Conservation (phyloP, 2,888 invertebrate genomes). For the Brachyptera putata region DNA sequence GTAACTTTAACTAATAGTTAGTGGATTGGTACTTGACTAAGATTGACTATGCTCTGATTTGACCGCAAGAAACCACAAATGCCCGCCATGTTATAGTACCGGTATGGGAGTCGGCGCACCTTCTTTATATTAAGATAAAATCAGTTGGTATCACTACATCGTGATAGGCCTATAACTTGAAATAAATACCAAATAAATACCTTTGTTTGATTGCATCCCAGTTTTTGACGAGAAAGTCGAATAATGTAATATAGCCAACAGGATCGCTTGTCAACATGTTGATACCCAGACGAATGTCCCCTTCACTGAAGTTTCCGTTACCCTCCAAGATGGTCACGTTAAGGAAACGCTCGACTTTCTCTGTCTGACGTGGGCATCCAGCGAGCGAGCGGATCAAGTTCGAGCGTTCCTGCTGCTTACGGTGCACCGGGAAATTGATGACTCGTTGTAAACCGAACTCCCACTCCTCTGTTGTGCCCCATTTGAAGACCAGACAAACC, state of each 20-base stretch:
- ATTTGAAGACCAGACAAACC: conserved; percentile 77
- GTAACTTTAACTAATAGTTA: too few species aligned
- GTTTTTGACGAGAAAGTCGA: conserved; percentile 65
- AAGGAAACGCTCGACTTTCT: conserved; percentile 62
- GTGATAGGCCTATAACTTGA: too few species aligned
- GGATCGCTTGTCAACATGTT: conserved; percentile 69
- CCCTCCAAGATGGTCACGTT: conserved; percentile 65
- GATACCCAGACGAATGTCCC: conserved; percentile 69
- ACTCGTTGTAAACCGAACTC: conserved; percentile 74
- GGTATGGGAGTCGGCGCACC: too few species aligned
- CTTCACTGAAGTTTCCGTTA: conserved; percentile 70
- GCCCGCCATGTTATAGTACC: too few species aligned
- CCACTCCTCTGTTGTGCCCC: conserved; percentile 77
- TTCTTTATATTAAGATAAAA: too few species aligned
- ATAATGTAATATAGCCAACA: conserved; percentile 66
- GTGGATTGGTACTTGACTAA: too few species aligned
- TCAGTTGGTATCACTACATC: too few species aligned
- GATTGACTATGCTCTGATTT: too few species aligned
- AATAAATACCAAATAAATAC: conserved; percentile 43
- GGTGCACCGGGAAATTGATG: conserved; percentile 65
- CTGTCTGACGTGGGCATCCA: conserved; percentile 69
- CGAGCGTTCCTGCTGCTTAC: conserved; percentile 70
- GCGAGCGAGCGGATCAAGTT: conserved; percentile 73
- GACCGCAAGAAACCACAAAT: too few species aligned
- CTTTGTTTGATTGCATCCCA: conserved; percentile 64